These are phyloP conservation scores for Rhinopomastus cyanomelas DNA, from an alignment of 2,113 vertebrate genomes.

Conservation along the genomic window DNA sequence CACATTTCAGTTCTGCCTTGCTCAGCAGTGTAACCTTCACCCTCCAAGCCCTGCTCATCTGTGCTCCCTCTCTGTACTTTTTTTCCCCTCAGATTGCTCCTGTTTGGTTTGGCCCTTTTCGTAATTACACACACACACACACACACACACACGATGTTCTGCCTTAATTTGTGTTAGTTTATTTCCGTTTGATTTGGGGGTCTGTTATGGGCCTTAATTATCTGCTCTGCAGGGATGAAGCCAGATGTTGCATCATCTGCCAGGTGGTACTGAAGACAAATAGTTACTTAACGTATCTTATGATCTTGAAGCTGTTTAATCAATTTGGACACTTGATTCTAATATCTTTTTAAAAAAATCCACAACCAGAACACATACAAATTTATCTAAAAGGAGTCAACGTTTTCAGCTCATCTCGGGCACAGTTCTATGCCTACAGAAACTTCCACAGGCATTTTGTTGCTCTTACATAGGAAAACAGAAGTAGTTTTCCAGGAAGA, in stretches of 20 bases:
- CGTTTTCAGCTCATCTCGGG: neutral
- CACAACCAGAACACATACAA: neutral
- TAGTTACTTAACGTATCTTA: conserved; percentile 22
- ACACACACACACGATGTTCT: neutral
- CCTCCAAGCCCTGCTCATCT: neutral
- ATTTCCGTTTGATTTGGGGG: neutral
- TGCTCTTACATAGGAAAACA: neutral
- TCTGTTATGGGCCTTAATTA: conserved; percentile 18
- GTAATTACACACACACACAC: neutral
- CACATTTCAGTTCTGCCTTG: neutral
- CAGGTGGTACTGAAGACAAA: conserved; percentile 14
- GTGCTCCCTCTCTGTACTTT: neutral
- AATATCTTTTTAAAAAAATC: neutral
- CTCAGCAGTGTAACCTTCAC: neutral
- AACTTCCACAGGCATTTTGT: neutral
- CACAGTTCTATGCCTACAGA: neutral
- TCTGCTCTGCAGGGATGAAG: neutral
- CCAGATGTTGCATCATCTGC: conserved; percentile 54
- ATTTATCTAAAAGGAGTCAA: neutral
- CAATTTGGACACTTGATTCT: conserved; percentile 23
- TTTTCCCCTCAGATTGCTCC: neutral
- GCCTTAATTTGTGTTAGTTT: conserved; percentile 38
- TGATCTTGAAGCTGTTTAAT: conserved; percentile 41
- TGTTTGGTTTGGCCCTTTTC: neutral
- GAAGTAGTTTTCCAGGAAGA: neutral